These are phyloP conservation scores for Adelognathus sp. DNA, from an alignment of 2,888 invertebrate genomes.

Conservation along the genomic window DNA sequence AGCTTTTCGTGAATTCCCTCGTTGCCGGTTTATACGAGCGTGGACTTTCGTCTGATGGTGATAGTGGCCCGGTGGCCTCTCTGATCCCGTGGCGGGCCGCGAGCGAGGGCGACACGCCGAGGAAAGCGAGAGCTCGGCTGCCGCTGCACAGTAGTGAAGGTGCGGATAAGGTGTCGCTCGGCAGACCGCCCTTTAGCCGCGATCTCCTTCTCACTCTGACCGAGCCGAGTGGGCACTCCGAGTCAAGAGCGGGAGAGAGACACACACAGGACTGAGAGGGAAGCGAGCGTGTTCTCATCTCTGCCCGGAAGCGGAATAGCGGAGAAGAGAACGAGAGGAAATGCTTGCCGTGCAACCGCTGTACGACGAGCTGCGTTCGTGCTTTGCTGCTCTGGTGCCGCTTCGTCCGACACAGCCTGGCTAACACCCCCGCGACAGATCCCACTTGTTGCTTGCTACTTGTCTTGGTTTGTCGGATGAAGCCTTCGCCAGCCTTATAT, in stretches of 20 bases:
- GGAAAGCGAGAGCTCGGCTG: constrained; percentile 23
- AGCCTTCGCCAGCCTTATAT: constrained; percentile 19
- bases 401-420: constrained; percentile 52
- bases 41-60: constrained; percentile 25
- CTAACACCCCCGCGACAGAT: constrained; percentile 64
- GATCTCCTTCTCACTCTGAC: constrained; percentile 35
- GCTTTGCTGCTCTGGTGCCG: constrained; percentile 50
- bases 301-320: constrained; percentile 37
- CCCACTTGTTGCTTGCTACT: constrained; percentile 73
- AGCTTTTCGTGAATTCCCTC: constrained; percentile 55
- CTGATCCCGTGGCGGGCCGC: constrained; percentile 46
- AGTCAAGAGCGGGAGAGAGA: too few species aligned
- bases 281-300: constrained; percentile 48
- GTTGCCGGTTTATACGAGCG: constrained; percentile 40
- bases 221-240: constrained; percentile 15
- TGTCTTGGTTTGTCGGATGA: constrained; percentile 53
- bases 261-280: too few species aligned
- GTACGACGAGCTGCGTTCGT: constrained; percentile 14
- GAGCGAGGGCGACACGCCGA: constrained; percentile 21
- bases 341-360: constrained; percentile 32
- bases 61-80: constrained; percentile 38
- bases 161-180: constrained; percentile 45
- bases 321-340: constrained; percentile 54
- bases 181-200: constrained; percentile 45
- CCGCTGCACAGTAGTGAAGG: constrained; percentile 43